A percentile compares a stretch with the other conserved stretches of the same genome.
These are phyloP conservation scores for Helicoverpa zea DNA, from an alignment of 1,140 invertebrate species.

Conservation along the genomic window DNA sequence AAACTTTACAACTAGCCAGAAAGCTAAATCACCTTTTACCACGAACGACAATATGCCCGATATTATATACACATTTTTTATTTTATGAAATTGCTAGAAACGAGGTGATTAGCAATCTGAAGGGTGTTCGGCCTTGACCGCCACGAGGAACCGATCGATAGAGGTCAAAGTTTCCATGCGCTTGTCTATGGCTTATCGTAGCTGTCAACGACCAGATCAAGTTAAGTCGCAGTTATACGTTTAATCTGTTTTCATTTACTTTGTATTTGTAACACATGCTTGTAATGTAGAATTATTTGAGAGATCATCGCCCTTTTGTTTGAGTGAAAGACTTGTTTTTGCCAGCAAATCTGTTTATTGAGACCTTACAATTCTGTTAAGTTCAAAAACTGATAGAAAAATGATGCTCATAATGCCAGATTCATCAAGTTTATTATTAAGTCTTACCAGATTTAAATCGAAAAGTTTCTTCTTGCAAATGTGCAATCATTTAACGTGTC, in stretches of 20 bases:
- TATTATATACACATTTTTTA: neutral
- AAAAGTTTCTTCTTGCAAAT: too few relatives aligned
- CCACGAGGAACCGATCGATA: constrained; percentile 15
- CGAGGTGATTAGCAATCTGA: neutral
- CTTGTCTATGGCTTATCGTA: neutral
- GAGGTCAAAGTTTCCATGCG: constrained; percentile 10
- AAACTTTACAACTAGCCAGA: neutral
- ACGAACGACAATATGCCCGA: neutral
- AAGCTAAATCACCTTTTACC: constrained; percentile 9
- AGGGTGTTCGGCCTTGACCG: neutral
- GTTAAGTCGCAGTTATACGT: neutral
- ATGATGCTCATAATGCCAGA: too few relatives aligned
- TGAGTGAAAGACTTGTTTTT: too few relatives aligned
- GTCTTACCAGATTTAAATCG: too few relatives aligned
- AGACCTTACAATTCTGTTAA: too few relatives aligned
- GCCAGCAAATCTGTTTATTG: too few relatives aligned
- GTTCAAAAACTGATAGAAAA: too few relatives aligned
- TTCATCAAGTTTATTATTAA: too few relatives aligned
- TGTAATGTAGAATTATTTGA: too few relatives aligned
- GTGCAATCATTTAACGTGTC: too few relatives aligned
- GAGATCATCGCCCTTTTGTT: too few relatives aligned
- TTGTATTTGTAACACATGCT: neutral
- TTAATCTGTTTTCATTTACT: neutral
- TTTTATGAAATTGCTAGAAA: constrained; percentile 6
- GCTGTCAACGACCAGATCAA: neutral